Evolutionary conservation across 2,888 invertebrate genomes (phyloP).

Genomic region (Lycophotia porphyrea): DNA sequence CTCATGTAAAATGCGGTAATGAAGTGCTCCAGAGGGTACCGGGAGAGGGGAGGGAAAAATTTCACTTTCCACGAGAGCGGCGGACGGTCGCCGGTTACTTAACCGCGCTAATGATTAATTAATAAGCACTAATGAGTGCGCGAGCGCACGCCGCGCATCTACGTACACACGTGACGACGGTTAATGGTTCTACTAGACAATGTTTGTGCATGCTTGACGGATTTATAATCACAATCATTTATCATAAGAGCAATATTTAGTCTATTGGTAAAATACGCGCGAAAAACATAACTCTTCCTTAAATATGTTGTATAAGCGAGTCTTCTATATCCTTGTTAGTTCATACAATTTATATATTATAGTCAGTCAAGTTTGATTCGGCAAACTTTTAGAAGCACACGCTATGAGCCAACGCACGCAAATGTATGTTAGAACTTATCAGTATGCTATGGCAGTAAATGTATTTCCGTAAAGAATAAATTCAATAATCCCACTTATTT

Average conservation of each 20-base stretch:
- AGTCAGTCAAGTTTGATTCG: background rate
- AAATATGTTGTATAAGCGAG: background rate
- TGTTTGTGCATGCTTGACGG: constrained; percentile 15
- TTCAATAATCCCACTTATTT: constrained; percentile 43
- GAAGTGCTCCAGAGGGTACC: constrained; percentile 27
- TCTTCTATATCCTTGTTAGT: background rate
- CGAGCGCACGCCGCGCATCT: constrained; percentile 56
- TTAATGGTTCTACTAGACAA: constrained; percentile 24
- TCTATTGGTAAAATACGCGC: background rate
- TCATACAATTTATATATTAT: background rate
- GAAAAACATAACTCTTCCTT: no score
- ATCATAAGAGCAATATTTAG: background rate
- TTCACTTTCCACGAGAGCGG: constrained; percentile 68
- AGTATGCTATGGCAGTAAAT: constrained; percentile 30
- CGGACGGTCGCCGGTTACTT: constrained; percentile 61
- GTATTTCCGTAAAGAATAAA: constrained; percentile 49
- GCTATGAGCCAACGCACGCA: background rate
- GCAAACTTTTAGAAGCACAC: constrained; percentile 1
- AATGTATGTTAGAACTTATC: constrained; percentile 18
- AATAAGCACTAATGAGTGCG: constrained; percentile 67
- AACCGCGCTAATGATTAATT: constrained; percentile 67
- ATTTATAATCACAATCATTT: constrained; percentile 3
- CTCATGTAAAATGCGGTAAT: constrained; percentile 34
- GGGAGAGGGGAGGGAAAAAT: constrained; percentile 47
- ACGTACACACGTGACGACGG: constrained; percentile 43